Percentiles rank a stretch among this genome's conserved stretches.
These are phyloP conservation scores for Conus ventricosus DNA, from an alignment of 1,140 invertebrate genomes.

Conservation along the genomic window DNA sequence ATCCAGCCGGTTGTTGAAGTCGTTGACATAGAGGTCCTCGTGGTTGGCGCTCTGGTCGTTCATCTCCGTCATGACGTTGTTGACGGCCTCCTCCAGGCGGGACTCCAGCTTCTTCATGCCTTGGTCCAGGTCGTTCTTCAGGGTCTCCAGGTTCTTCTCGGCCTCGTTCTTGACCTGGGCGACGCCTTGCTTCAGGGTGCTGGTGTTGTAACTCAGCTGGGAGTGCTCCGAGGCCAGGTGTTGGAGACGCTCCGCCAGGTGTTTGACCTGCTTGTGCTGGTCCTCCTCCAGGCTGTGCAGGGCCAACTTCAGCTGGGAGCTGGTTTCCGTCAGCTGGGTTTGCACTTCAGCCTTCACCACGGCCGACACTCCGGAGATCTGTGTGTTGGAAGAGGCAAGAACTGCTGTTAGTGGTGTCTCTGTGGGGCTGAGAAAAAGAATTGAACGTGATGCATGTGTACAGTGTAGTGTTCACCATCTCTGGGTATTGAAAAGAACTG, in stretches of 20 bases:
- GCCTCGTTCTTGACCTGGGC: not conserved
- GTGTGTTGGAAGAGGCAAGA: not conserved
- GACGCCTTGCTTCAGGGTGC: not conserved
- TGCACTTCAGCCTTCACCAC: constrained; percentile 20
- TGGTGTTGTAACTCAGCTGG: constrained; percentile 19
- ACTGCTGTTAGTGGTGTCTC: not conserved
- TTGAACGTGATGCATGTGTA: not conserved
- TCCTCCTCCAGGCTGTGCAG: not conserved
- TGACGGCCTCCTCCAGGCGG: not conserved
- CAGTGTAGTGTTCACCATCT: no score
- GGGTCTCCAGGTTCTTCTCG: not conserved
- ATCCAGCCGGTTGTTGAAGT: not conserved
- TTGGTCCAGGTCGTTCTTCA: not conserved
- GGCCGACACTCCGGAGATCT: not conserved
- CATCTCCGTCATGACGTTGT: not conserved
- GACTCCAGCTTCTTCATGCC: not conserved
- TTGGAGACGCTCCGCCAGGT: not conserved
- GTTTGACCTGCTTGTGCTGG: not conserved
- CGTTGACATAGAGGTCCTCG: not conserved
- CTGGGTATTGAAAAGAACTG: no score
- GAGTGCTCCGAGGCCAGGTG: not conserved
- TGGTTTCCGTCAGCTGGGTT: not conserved
- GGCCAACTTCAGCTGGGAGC: not conserved
- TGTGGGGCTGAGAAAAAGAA: not conserved
- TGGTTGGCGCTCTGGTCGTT: not conserved